Conservation (phyloP, 2,113 vertebrate species). For the Cricetomys ansorgei region DNA sequence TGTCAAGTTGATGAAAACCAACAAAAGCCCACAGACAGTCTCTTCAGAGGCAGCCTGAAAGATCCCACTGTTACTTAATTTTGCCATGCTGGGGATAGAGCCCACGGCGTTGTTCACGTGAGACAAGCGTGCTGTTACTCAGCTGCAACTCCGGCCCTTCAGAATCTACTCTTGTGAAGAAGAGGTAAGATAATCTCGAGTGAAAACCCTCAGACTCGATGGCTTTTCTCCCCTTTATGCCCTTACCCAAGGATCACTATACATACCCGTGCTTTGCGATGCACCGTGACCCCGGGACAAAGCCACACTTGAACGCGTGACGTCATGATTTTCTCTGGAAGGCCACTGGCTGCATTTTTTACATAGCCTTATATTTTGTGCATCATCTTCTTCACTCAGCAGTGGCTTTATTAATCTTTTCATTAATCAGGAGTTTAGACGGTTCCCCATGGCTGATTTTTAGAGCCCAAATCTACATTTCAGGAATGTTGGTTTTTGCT, state of each 20-base stretch:
- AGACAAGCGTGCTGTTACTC: neutral
- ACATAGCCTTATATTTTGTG: neutral
- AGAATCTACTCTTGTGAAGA: slow-evolving; percentile 1
- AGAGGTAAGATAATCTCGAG: neutral
- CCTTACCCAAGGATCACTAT: slow-evolving; percentile 8
- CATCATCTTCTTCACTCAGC: neutral
- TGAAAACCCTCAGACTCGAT: neutral
- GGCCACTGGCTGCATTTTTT: neutral
- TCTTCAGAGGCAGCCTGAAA: slow-evolving; percentile 15
- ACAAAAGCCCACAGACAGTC: neutral
- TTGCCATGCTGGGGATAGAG: neutral
- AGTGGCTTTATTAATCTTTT: slow-evolving; percentile 27
- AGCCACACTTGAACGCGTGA: neutral
- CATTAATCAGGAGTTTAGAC: slow-evolving; percentile 30
- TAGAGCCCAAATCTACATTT: neutral
- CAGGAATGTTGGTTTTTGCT: neutral
- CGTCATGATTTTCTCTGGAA: neutral
- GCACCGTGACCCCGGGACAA: neutral
- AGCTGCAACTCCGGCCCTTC: neutral
- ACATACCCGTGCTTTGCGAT: neutral
- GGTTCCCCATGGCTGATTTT: slow-evolving; percentile 1
- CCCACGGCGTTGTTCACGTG: neutral
- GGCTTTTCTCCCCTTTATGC: neutral
- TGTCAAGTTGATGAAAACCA: neutral
- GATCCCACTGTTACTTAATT: neutral